phyloP scores from a whole-genome alignment of 2,113 vertebrate genomes.

The Ictidomys tridecemlineatus region DNA sequence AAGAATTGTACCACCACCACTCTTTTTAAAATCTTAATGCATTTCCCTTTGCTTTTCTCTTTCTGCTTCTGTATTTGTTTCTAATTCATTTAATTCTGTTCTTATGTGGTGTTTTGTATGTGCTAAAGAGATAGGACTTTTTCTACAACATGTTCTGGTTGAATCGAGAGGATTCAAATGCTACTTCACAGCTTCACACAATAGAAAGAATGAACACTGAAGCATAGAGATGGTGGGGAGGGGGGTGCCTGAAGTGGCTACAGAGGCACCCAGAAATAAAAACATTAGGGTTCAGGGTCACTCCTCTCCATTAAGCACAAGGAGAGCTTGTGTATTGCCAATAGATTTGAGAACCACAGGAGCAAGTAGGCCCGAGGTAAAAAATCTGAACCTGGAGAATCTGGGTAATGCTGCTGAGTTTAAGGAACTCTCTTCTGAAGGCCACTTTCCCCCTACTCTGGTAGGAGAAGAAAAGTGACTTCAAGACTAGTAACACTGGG shows the following conservation, averaged over 20 bases:
- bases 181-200: conserved; percentile 34
- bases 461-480: background rate
- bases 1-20: background rate
- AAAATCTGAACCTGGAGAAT: background rate
- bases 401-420: background rate
- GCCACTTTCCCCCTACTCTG: background rate
- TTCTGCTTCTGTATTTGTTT: conserved; percentile 49
- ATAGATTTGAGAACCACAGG: background rate
- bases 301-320: background rate
- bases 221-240: background rate
- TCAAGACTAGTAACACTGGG: background rate
- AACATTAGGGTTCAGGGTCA: background rate
- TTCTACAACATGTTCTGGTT: background rate
- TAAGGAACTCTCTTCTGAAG: conserved; percentile 3
- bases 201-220: background rate
- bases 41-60: conserved; percentile 51
- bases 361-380: background rate
- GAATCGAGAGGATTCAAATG: conserved; percentile 47
- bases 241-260: background rate
- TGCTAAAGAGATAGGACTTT: conserved; percentile 33
- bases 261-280: background rate
- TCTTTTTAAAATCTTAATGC: background rate
- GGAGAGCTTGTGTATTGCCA: background rate
- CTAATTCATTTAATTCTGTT: conserved; percentile 12
- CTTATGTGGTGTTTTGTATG: background rate